Base-by-base conservation (phyloP, 2,797 vertebrate genomes). In the Megalops cyprinoides region DNA sequence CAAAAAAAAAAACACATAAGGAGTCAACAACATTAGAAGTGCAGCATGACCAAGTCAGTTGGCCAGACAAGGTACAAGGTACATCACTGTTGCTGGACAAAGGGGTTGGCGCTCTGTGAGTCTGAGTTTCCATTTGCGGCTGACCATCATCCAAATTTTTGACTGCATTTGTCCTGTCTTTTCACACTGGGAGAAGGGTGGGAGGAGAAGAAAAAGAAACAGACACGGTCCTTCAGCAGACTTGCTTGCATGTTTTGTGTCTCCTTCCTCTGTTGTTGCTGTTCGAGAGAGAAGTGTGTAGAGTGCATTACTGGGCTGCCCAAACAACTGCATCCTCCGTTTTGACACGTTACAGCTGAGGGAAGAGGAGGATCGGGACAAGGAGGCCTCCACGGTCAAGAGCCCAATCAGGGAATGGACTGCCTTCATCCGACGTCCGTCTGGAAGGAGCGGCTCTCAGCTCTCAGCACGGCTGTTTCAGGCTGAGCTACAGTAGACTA, bases 281-380 rank as follows among this genome's bases (percentile, higher is more conserved):
- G 90, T 86, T 71, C 18, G 90, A 92, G 88, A 86, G 77, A 74
- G 89, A 82, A 76, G 65, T 79, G 62, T 94, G 83, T 39, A 2
- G 34, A 18, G 37, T 86, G 76, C 87, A 90, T 86, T 92, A 84
- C 92, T 93, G 96, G 96, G 96, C 95, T 95, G 95, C 97, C 96
- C 96, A 96, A 95, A 94, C 95, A 99, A 99, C 96, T 97, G 97
- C 98, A 97, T 97, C 97, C 98, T 97, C 95, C 98, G 92, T 99
- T 99, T 97, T 98, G 96, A 98, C 96, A 98, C 97, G 94, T 99
- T 99, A 97, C 98, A 99, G 98, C 97, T 99, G 91, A 96, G 95
- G 94, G 96, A 97, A 96, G 96, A 96, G 96, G 95, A 96, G 91
- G 92, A 93, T 93, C 85, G 91, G 88, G 91, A 92, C 92, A 90